These are phyloP conservation scores for Toxostoma redivivum DNA, from an alignment of 2,113 vertebrate genomes.

Conservation along the genomic window DNA sequence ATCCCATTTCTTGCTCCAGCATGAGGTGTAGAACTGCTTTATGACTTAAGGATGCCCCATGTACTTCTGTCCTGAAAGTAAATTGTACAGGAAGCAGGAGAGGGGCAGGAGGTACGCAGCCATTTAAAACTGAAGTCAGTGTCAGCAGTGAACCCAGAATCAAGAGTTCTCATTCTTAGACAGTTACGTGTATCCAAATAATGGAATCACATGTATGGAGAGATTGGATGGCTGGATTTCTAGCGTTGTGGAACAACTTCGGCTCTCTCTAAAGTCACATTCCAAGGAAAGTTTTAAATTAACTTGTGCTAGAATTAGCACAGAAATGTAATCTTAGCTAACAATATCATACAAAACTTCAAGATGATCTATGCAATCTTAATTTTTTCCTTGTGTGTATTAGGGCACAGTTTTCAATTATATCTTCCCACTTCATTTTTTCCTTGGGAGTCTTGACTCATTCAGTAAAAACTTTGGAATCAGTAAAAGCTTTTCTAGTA, in stretches of 20 bases:
- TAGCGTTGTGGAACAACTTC: neutral
- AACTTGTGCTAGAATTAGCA: neutral
- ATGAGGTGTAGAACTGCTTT: neutral
- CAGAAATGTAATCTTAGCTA: neutral
- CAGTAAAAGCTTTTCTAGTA: neutral
- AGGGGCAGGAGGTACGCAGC: neutral
- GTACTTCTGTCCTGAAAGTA: neutral
- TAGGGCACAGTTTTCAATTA: neutral
- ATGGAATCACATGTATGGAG: neutral
- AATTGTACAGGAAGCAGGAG: neutral
- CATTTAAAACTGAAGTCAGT: neutral
- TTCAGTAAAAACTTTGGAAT: neutral
- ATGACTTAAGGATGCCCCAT: neutral
- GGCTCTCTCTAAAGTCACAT: neutral
- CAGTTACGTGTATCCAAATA: neutral
- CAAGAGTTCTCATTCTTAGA: neutral
- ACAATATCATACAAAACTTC: neutral
- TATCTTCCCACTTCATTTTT: neutral
- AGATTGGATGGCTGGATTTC: neutral
- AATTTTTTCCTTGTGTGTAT: neutral
- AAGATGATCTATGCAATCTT: neutral
- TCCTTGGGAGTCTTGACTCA: neutral
- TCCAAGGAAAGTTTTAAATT: neutral
- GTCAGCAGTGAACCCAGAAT: neutral
- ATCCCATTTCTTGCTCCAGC: neutral